These are phyloP conservation scores for Pagetopsis macropterus DNA, from an alignment of 2,797 vertebrate genomes.

Conservation along the genomic window DNA sequence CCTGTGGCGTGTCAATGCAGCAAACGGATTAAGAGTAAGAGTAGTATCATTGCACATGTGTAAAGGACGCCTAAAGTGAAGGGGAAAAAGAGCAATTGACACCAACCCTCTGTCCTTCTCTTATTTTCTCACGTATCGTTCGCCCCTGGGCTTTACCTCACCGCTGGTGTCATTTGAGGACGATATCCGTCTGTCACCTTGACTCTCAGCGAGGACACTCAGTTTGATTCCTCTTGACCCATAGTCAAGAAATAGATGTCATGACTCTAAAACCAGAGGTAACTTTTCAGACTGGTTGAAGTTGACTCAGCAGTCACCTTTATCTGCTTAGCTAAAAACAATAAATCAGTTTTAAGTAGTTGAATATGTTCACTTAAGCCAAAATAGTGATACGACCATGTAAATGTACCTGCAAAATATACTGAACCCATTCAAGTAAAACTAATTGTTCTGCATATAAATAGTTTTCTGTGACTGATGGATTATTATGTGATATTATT, in stretches of 20 bases:
- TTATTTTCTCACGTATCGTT: slow-evolving; percentile 71
- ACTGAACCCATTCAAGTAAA: neutral
- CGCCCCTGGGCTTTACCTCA: slow-evolving; percentile 68
- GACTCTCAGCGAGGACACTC: slow-evolving; percentile 49
- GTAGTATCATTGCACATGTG: slow-evolving; percentile 70
- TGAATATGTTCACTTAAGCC: neutral
- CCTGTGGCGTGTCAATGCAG: slow-evolving; percentile 55
- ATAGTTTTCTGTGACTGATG: neutral
- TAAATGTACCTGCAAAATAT: neutral
- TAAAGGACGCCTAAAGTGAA: slow-evolving; percentile 74
- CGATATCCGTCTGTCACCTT: slow-evolving; percentile 63
- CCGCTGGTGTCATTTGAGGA: slow-evolving; percentile 65
- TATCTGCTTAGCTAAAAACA: neutral
- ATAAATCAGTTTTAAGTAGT: neutral
- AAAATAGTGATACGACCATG: neutral
- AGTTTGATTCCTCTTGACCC: slow-evolving; percentile 27
- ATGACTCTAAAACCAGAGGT: slow-evolving; percentile 45
- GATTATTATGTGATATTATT: neutral
- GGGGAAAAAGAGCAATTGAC: slow-evolving; percentile 68
- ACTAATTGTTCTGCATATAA: neutral
- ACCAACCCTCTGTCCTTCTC: slow-evolving; percentile 70
- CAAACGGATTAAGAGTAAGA: slow-evolving; percentile 67
- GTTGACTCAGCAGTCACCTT: slow-evolving; percentile 18
- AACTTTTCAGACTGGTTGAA: slow-evolving; percentile 27
- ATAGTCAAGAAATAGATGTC: slow-evolving; percentile 20